Percentiles rank a stretch among this genome's conserved stretches.
phyloP scores from a whole-genome alignment of 1,140 invertebrate species.

The Sycophaga agraensis region DNA sequence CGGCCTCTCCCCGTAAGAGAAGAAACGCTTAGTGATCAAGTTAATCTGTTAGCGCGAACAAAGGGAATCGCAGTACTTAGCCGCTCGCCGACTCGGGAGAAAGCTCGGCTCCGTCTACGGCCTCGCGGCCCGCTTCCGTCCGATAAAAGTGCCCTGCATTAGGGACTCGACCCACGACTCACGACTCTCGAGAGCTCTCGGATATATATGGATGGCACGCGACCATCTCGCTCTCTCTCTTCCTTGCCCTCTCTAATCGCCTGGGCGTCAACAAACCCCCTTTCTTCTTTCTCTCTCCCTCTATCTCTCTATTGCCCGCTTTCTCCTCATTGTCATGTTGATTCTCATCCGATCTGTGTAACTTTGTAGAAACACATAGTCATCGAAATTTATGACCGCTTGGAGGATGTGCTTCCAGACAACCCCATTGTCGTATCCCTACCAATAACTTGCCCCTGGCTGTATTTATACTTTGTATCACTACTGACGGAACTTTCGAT shows the following conservation, averaged over 20 bases:
- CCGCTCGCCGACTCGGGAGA: not conserved
- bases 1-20: conserved; percentile 19
- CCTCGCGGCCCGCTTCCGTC: conserved; percentile 39
- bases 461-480: too few species aligned
- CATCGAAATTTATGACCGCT: conserved; percentile 30
- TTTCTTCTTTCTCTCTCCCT: not conserved
- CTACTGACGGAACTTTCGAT: too few species aligned
- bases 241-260: conserved; percentile 34
- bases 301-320: conserved; percentile 28
- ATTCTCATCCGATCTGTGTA: not conserved
- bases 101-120: too few species aligned
- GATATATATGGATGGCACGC: conserved; percentile 43
- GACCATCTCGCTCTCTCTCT: not conserved
- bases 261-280: conserved; percentile 42
- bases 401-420: too few species aligned
- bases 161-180: too few species aligned
- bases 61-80: conserved; percentile 36
- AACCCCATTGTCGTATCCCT: too few species aligned
- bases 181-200: conserved; percentile 45
- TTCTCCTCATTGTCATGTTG: conserved; percentile 24
- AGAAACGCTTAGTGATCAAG: conserved; percentile 45
- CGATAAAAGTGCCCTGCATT: conserved; percentile 42
- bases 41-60: conserved; percentile 49
- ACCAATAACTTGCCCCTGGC: too few species aligned
- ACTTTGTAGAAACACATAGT: conserved; percentile 11